Conservation (phyloP, 2,797 vertebrate genomes). For the Bucorvus abyssinicus region DNA sequence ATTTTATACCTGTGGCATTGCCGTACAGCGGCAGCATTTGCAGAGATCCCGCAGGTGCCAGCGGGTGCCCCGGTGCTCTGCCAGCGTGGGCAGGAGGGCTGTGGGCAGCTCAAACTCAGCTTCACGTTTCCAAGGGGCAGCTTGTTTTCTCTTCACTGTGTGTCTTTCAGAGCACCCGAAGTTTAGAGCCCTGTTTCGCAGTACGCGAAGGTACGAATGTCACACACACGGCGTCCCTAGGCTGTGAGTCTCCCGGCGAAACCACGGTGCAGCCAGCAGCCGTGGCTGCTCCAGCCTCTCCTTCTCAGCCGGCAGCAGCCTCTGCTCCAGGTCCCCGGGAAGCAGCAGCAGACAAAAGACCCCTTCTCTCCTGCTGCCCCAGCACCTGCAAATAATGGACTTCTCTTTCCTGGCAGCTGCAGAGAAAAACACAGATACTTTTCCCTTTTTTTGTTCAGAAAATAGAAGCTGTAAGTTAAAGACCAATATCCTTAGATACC, state of each 20-base stretch:
- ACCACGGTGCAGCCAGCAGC: rapidly evolving
- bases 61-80: rapidly evolving
- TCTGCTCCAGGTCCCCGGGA: not conserved
- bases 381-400: slow-evolving; percentile 8
- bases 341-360: not conserved
- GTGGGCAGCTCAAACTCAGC: not conserved
- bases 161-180: rapidly evolving
- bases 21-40: rapidly evolving
- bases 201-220: rapidly evolving
- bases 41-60: not conserved
- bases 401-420: not conserved
- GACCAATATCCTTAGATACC: not conserved
- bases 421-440: not conserved
- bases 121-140: not conserved
- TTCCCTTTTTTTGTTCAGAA: slow-evolving; percentile 1
- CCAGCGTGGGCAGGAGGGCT: not conserved
- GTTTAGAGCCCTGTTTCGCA: not conserved
- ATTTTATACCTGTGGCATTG: not conserved
- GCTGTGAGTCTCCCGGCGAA: not conserved
- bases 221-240: rapidly evolving
- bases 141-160: not conserved
- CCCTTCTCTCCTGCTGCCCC: not conserved
- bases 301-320: not conserved
- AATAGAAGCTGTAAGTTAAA: not conserved
- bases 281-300: not conserved